Evolutionary conservation across 2,113 vertebrate genomes (phyloP), one percentile per base, ranked within the genome.

Genomic region (Cyanistes caeruleus): DNA sequence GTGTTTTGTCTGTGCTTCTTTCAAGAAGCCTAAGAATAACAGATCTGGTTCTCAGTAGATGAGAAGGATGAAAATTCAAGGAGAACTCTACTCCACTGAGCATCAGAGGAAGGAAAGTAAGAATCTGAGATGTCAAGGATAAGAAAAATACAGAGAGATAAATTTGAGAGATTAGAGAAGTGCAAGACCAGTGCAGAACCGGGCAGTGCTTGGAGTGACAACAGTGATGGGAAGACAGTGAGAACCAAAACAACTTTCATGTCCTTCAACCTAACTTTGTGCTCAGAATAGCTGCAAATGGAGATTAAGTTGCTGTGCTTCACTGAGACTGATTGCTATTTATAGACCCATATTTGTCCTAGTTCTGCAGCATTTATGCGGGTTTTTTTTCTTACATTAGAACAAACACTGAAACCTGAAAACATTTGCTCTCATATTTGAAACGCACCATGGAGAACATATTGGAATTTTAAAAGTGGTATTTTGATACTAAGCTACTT

Each of bases 231-330:
- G 63, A 95, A 83, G 82, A 88, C 39, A 65, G 67, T 41, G 51
- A 39, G 64, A 96, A 88, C 41, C 43, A 88, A 91, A 96, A 84
- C 31, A 93, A 81, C 72, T 60, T 90, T 84, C 41, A 84, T n/a
- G 86, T 92, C 93, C 88, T 95, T 95, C 95, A 93, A n/a, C 22
- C 33, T 90, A 93, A 85, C 96, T 95, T 96, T 95, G 68, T 90
- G 83, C 88, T 89, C 75, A 94, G 68, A 97, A 96, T 95, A 97
- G 91, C 93, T 93, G 81, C 86, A 93, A 95, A 93, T 87, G 56
- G 64, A 93, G 91, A 95, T 95, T 87, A 95, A 90, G 89, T 89
- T 72, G 89, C 89, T 93, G 94, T 84, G 95, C 90, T 90, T 96
- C 85, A 75, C 82, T 81, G 95, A 90, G 87, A 86, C 55, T 84